phyloP scores from a whole-genome alignment of 2,797 vertebrate species.

The Prionace glauca region DNA sequence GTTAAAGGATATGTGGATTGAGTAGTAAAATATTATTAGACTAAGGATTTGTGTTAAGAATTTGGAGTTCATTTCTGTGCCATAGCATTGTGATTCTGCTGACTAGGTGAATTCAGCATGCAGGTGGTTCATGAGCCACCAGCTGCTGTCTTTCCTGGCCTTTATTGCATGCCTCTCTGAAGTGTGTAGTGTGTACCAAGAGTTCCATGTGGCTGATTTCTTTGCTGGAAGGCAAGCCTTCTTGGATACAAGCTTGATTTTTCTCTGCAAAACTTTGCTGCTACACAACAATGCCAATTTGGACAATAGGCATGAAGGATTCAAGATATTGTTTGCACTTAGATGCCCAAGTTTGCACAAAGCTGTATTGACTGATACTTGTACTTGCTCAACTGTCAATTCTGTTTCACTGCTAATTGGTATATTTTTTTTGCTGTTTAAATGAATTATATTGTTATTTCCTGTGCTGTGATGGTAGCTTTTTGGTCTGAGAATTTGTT shows the following conservation, averaged over 20 bases:
- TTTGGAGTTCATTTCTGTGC: neutral
- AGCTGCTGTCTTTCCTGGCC: neutral
- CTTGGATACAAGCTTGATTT: neutral
- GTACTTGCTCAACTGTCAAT: no score
- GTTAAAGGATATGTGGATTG: no score
- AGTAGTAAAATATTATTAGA: no score
- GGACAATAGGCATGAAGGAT: neutral
- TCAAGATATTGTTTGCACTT: neutral
- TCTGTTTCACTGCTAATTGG: no score
- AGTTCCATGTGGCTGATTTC: neutral
- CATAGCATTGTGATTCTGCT: neutral
- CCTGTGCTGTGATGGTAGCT: no score
- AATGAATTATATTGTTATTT: no score
- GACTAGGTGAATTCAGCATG: neutral
- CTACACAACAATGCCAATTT: neutral
- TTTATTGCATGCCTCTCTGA: neutral
- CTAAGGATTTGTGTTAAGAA: no score
- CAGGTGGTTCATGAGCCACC: neutral
- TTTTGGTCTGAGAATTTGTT: no score
- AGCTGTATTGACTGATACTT: no score
- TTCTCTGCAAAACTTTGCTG: neutral
- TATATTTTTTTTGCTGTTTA: no score
- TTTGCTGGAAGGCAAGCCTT: neutral
- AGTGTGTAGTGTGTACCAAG: neutral
- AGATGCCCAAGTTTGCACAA: neutral